Evolutionary conservation across 2,113 vertebrate species (phyloP).

Genomic region (Hippoglossus stenolepis): DNA sequence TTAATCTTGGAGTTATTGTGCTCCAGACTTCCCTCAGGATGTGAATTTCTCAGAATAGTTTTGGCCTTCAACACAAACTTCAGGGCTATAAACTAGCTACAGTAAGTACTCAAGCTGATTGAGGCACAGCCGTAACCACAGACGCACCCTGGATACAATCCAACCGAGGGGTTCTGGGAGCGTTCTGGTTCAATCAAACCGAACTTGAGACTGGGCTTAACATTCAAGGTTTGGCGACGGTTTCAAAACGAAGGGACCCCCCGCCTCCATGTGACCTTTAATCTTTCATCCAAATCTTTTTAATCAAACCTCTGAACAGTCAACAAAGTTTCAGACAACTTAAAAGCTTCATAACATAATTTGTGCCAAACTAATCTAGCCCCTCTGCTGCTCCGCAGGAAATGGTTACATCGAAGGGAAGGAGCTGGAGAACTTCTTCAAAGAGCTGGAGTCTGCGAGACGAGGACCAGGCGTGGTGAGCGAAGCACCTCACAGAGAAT

Average conservation of each 20-base stretch:
- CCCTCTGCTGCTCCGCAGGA: constrained; percentile 78
- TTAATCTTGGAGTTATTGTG: background rate
- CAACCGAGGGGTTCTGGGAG: background rate
- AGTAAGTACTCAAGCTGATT: constrained; percentile 5
- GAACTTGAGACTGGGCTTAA: background rate
- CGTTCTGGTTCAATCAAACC: constrained; percentile 21
- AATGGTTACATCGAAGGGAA: constrained; percentile 97
- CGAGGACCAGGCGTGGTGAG: constrained; percentile 91
- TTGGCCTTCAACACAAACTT: constrained; percentile 1
- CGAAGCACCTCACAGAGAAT: background rate
- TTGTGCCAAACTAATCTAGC: constrained; percentile 52
- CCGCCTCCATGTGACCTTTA: constrained; percentile 25
- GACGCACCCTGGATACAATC: background rate
- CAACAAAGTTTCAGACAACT: constrained; percentile 45
- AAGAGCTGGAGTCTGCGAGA: constrained; percentile 89
- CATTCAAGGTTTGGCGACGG: constrained; percentile 14
- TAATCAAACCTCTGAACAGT: constrained; percentile 56
- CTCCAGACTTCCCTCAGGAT: constrained; percentile 13
- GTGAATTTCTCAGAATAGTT: background rate
- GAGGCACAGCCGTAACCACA: constrained; percentile 13
- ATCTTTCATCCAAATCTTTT: constrained; percentile 38
- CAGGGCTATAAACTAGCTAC: constrained; percentile 11
- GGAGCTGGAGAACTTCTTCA: constrained; percentile 95
- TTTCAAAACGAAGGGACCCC: constrained; percentile 29
- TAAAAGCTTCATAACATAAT: constrained; percentile 28